phyloP scores from a whole-genome alignment of 2,797 vertebrate genomes.

The Sylvia borin region DNA sequence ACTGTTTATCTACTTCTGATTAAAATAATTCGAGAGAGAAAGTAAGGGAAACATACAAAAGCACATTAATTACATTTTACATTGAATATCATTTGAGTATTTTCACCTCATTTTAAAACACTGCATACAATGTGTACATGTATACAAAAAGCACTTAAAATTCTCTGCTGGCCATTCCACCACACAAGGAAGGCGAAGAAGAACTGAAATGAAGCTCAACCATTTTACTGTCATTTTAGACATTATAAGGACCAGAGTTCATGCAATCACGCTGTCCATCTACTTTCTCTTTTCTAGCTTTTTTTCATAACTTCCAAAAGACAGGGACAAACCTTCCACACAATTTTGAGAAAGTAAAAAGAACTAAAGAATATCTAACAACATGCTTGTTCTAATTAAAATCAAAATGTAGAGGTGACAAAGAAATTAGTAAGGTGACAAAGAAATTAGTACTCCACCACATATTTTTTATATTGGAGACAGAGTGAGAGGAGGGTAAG shows the following conservation, averaged over 20 bases:
- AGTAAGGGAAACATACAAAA: not conserved
- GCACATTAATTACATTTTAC: not conserved
- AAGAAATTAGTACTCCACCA: not conserved
- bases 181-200: not conserved
- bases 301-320: not conserved
- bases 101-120: not conserved
- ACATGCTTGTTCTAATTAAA: not conserved
- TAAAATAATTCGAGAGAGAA: not conserved
- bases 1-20: not conserved
- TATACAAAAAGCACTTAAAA: not conserved
- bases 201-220: not conserved
- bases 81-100: not conserved
- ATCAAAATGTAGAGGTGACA: not conserved
- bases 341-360: not conserved
- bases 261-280: not conserved
- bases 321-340: not conserved
- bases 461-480: not conserved
- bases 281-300: not conserved
- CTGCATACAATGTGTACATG: rapidly evolving
- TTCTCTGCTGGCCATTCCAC: not conserved
- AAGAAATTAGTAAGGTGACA: not conserved
- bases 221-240: not conserved
- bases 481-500: not conserved
- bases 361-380: not conserved
- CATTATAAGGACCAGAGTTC: not conserved